These are phyloP conservation scores for Proteles cristata DNA, from an alignment of 2,113 vertebrate genomes.

Conservation along the genomic window DNA sequence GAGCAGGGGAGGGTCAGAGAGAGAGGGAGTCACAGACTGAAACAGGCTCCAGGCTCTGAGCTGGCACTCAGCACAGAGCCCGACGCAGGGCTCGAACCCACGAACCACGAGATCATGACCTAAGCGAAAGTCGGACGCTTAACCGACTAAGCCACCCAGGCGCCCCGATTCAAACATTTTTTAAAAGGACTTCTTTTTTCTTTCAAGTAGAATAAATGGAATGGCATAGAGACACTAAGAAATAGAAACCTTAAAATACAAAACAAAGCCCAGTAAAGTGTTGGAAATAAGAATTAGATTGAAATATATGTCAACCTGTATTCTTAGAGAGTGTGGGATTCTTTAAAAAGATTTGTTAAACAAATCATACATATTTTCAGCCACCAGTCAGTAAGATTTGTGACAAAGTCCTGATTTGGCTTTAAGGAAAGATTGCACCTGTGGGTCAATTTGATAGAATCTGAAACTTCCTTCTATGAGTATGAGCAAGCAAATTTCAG, in stretches of 20 bases:
- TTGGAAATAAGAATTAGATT: neutral
- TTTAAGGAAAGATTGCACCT: neutral
- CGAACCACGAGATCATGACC: too few species aligned
- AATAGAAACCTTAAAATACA: constrained; percentile 8
- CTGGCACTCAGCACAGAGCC: too few species aligned
- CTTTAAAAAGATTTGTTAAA: constrained; percentile 35
- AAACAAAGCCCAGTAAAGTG: neutral
- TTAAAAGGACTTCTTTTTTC: constrained; percentile 8
- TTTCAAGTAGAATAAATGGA: constrained; percentile 1
- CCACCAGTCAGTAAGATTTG: neutral
- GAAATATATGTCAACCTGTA: neutral
- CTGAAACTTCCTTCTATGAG: neutral
- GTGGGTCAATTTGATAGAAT: neutral
- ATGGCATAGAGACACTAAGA: neutral
- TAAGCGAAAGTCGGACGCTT: too few species aligned
- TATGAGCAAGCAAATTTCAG: constrained; percentile 29
- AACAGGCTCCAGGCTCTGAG: too few species aligned
- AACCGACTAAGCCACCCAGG: too few species aligned
- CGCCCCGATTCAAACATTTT: neutral
- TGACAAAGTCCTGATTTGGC: neutral
- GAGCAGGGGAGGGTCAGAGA: too few species aligned
- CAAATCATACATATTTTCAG: constrained; percentile 8
- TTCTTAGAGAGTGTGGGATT: neutral
- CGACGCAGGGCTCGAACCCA: too few species aligned
- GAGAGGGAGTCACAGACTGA: too few species aligned